Conservation (phyloP, 2,113 vertebrate genomes). For the Pituophis catenifer region DNA sequence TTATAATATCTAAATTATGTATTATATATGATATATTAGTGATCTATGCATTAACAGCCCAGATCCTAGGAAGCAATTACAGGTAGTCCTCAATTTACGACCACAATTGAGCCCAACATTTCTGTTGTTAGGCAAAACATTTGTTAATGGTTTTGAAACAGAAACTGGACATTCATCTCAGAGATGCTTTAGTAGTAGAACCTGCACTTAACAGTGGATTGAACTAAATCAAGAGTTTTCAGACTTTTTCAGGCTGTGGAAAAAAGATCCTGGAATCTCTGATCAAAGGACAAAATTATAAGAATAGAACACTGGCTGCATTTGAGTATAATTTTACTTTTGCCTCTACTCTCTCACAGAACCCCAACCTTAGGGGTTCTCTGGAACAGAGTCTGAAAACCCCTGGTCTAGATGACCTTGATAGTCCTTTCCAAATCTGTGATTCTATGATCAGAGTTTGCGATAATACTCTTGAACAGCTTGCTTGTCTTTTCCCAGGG, state of each 20-base stretch:
- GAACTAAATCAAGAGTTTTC: background rate
- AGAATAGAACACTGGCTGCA: background rate
- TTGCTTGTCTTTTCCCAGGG: constrained; percentile 69
- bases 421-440: background rate
- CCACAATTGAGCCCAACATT: no score
- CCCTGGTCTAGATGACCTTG: background rate
- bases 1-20: background rate
- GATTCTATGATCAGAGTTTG: background rate
- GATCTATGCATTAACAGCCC: background rate
- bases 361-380: background rate
- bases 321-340: background rate
- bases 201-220: background rate
- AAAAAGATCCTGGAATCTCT: background rate
- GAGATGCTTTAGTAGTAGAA: background rate
- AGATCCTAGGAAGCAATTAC: background rate
- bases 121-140: no score
- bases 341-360: background rate
- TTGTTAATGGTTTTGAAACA: background rate
- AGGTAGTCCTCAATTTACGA: no score
- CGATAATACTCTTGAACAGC: constrained; percentile 6
- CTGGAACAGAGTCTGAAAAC: background rate
- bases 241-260: background rate
- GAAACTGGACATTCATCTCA: background rate
- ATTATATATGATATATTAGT: background rate
- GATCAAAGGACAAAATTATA: background rate